phyloP scores from a whole-genome alignment of 2,113 vertebrate species.

The Zapornia atra region DNA sequence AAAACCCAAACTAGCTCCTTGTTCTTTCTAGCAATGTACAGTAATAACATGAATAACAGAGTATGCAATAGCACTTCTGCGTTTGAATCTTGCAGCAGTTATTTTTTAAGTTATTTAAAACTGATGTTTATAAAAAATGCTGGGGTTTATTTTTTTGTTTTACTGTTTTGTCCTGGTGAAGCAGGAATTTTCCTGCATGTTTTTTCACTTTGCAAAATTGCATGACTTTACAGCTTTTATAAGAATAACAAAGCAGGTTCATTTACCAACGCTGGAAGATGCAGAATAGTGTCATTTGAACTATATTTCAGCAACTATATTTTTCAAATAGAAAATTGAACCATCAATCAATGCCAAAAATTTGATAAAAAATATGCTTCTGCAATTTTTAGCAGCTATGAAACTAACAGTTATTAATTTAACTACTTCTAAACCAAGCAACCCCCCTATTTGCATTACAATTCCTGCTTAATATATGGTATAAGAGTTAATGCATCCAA shows the following conservation, averaged over 20 bases:
- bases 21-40: not conserved
- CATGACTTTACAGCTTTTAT: not conserved
- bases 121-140: not conserved
- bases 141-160: not conserved
- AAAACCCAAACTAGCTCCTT: not conserved
- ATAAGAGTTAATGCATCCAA: not conserved
- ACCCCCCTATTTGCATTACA: not conserved
- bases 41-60: not conserved
- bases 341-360: not conserved
- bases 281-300: not conserved
- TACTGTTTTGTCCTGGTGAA: not conserved
- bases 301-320: not conserved
- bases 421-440: not conserved
- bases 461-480: not conserved
- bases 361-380: not conserved
- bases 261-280: not conserved
- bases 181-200: not conserved
- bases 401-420: not conserved
- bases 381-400: not conserved
- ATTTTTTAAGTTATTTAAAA: not conserved
- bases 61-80: not conserved
- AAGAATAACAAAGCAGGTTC: not conserved
- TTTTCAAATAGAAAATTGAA: not conserved
- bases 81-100: not conserved
- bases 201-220: not conserved